Percentiles rank a stretch among this genome's conserved stretches.
Evolutionary conservation across 2,113 vertebrate species (phyloP).

Genomic region (Chloropsis hardwickii): DNA sequence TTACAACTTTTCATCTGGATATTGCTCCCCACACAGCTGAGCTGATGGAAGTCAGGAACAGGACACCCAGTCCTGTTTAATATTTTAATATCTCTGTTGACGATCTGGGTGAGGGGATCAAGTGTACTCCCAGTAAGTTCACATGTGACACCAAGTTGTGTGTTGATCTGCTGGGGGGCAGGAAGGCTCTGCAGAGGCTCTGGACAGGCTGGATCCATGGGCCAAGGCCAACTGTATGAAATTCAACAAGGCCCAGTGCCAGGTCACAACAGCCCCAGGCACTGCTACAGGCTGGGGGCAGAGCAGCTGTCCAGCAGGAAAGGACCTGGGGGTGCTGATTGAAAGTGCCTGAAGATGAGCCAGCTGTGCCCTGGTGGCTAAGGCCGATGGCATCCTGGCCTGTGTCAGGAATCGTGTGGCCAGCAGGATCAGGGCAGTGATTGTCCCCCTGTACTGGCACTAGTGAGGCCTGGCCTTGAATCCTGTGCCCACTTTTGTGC

Average conservation of each 20-base stretch:
- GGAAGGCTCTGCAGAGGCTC: not conserved
- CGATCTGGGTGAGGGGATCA: not conserved
- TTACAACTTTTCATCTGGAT: not conserved
- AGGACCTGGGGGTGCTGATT: not conserved
- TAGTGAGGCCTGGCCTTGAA: not conserved
- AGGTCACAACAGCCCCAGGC: not conserved
- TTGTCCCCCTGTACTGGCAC: rapidly evolving
- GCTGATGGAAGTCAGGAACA: too few species aligned
- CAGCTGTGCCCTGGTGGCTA: not conserved
- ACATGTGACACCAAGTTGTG: rapidly evolving
- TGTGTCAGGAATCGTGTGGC: not conserved
- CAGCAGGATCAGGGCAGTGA: not conserved
- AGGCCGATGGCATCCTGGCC: not conserved
- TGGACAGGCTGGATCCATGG: not conserved
- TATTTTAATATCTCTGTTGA: not conserved
- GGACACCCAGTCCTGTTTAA: not conserved
- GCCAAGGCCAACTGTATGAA: not conserved
- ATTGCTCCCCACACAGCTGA: not conserved
- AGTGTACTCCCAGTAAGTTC: not conserved
- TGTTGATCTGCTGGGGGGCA: not conserved
- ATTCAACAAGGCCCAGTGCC: not conserved
- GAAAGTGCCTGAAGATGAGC: not conserved
- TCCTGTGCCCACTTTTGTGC: not conserved
- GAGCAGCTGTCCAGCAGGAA: not conserved
- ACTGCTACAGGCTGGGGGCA: not conserved